Conservation (phyloP, 2,797 vertebrate genomes). For the Prionace glauca region DNA sequence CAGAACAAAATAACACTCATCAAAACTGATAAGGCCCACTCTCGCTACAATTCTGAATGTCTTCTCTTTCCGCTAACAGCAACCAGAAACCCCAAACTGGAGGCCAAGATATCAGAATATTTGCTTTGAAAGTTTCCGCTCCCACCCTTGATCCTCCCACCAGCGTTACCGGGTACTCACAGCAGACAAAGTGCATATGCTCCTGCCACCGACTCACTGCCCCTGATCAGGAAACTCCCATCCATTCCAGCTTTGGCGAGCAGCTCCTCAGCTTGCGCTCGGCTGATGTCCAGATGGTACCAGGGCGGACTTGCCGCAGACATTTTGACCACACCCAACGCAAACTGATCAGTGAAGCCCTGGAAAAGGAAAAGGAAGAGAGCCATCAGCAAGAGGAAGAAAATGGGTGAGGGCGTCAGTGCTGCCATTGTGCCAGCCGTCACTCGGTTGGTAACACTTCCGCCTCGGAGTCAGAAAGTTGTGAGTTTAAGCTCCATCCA, state of each 20-base stretch:
- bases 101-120: background rate
- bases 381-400: background rate
- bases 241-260: slow-evolving; percentile 72
- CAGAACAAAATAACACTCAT: background rate
- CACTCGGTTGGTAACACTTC: no score
- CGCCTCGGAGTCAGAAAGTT: background rate
- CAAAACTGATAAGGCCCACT: background rate
- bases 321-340: background rate
- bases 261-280: slow-evolving; percentile 72
- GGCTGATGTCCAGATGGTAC: slow-evolving; percentile 82
- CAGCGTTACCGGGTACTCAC: slow-evolving; percentile 58
- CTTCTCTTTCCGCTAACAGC: background rate
- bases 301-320: slow-evolving; percentile 61
- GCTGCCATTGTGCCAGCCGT: background rate
- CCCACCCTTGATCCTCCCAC: background rate
- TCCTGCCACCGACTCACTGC: slow-evolving; percentile 80
- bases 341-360: background rate
- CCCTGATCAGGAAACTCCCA: slow-evolving; percentile 78
- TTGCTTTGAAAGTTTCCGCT: background rate
- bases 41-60: background rate
- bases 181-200: slow-evolving; percentile 80
- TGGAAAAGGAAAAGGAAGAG: background rate
- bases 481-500: background rate
- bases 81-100: background rate
- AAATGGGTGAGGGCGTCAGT: background rate